Conservation (phyloP, 2,888 invertebrate genomes). For the Troilus luridus region DNA sequence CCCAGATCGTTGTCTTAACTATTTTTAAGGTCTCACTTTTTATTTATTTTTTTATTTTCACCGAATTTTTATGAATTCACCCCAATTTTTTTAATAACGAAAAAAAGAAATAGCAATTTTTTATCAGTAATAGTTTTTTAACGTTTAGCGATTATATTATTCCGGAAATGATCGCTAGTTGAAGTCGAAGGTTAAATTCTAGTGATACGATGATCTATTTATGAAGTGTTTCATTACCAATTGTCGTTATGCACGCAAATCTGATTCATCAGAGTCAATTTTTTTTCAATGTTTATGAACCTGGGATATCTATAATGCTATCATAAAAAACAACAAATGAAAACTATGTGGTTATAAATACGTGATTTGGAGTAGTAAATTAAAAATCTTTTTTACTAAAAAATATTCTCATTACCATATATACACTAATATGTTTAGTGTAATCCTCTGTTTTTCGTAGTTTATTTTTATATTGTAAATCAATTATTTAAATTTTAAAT, state of each 20-base stretch:
- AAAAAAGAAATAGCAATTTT: background rate
- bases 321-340: background rate
- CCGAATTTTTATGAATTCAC: no score
- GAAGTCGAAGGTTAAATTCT: background rate
- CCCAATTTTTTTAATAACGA: no score
- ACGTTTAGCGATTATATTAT: background rate
- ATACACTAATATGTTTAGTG: no score
- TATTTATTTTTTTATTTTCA: no score
- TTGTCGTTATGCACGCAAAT: background rate
- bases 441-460: no score
- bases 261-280: background rate
- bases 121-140: background rate
- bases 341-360: background rate
- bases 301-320: background rate
- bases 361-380: no score
- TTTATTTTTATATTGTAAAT: no score
- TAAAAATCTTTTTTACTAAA: background rate
- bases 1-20: no score
- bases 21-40: no score
- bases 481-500: no score
- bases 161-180: background rate
- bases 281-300: background rate
- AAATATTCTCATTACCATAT: background rate
- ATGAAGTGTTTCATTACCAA: conserved; percentile 9
- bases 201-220: background rate